phyloP scores from a whole-genome alignment of 2,888 invertebrate species.

The Caenorhabditis angaria region DNA sequence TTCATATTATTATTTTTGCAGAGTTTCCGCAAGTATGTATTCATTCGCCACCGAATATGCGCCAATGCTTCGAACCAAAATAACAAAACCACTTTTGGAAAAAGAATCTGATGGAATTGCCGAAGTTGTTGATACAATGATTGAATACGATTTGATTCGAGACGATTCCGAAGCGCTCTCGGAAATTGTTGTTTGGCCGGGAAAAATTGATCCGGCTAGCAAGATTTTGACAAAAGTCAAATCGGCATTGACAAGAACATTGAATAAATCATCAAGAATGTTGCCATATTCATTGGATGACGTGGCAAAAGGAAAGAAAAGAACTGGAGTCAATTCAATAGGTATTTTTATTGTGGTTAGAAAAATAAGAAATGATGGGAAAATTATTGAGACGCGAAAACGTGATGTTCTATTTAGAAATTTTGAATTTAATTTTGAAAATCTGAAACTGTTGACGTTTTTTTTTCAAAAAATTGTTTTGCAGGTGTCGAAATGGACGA shows the following conservation, averaged over 20 bases:
- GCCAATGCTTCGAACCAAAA: constrained; percentile 81
- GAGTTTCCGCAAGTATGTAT: constrained; percentile 56
- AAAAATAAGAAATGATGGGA: too few species aligned
- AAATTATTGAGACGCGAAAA: too few species aligned
- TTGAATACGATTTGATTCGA: constrained; percentile 83
- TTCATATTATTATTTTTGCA: constrained; percentile 35
- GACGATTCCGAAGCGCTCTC: constrained; percentile 90
- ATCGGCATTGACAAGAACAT: constrained; percentile 89
- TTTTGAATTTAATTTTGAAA: background rate
- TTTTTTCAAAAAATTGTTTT: constrained; percentile 4
- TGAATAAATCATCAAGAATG: constrained; percentile 85
- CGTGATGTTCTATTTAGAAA: too few species aligned
- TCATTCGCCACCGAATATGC: constrained; percentile 80
- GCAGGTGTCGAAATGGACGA: constrained; percentile 54
- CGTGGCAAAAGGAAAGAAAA: constrained; percentile 52
- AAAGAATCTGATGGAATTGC: constrained; percentile 71
- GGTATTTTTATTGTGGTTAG: too few species aligned
- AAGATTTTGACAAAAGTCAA: constrained; percentile 80
- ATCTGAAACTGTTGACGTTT: background rate
- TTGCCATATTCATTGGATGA: constrained; percentile 81
- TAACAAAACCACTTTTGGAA: constrained; percentile 82
- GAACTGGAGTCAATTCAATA: constrained; percentile 26
- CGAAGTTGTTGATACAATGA: constrained; percentile 40
- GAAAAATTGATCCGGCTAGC: constrained; percentile 79
- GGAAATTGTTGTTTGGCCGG: constrained; percentile 84